Conservation (phyloP, 2,113 vertebrate genomes). For the Upupa epops region DNA sequence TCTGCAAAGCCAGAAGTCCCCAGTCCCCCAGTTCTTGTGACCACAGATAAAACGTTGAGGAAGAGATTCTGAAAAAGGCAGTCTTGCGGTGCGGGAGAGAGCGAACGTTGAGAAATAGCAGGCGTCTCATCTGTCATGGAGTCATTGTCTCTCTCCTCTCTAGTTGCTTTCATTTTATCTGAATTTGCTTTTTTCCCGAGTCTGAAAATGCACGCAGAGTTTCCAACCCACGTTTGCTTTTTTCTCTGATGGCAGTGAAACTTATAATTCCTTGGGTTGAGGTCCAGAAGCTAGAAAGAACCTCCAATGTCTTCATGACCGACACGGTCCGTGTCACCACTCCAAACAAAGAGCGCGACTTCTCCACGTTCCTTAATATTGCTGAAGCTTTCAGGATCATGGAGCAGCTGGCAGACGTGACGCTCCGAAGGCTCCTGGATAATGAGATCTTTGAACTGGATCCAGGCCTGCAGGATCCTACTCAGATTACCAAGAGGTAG, state of each 20-base stretch:
- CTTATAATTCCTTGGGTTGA: slow-evolving; percentile 93
- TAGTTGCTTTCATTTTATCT: background rate
- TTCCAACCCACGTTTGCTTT: background rate
- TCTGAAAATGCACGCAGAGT: background rate
- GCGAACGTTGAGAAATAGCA: background rate
- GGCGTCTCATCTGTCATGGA: background rate
- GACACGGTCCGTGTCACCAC: slow-evolving; percentile 88
- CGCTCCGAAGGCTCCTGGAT: slow-evolving; percentile 90
- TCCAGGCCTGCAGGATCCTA: slow-evolving; percentile 85
- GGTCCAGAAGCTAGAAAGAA: slow-evolving; percentile 89
- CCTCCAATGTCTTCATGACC: slow-evolving; percentile 86
- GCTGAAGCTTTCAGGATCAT: slow-evolving; percentile 87
- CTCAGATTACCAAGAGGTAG: slow-evolving; percentile 92
- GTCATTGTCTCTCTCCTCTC: background rate
- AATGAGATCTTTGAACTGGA: slow-evolving; percentile 91
- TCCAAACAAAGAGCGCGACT: slow-evolving; percentile 85
- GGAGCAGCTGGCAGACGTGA: slow-evolving; percentile 92
- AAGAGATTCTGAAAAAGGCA: background rate
- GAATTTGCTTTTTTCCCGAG: background rate
- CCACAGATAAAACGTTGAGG: background rate
- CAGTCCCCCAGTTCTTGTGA: background rate
- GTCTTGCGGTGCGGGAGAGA: background rate
- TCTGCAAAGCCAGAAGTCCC: background rate
- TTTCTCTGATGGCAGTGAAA: slow-evolving; percentile 81
- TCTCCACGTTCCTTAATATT: slow-evolving; percentile 94